Base-by-base conservation (phyloP, 1,140 invertebrate species). In the Cardiocondyla obscurior region DNA sequence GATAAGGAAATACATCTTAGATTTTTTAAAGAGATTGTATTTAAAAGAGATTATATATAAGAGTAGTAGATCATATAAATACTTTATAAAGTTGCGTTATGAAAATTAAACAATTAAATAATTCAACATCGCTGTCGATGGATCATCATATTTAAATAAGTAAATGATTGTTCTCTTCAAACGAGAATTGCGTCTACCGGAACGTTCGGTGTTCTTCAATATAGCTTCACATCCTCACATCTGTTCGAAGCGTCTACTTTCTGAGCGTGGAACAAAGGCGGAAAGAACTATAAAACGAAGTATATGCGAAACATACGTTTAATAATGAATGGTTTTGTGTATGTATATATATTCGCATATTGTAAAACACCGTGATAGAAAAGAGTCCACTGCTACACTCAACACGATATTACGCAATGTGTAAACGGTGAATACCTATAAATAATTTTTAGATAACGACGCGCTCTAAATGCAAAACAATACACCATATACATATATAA, bases 401-500 rank as follows among this genome's bases (percentile, higher is more conserved):
- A 86, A 90, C 58, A 73, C 79, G 72, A 90, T 84, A 89, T 85
- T 89, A 90, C 72, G 81, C 77, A 85, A 74, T 67, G 72, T 87
- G 79, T 86, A 88, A 88, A 84, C 74, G 60, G 83, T 87, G 69
- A 88, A 77, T 87, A 88, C 62, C 87, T 91, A 91, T 91, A 89
- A 90, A 90, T 91, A 87, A 87, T 82, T 85, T 85, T 87, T 89
- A 91, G 85, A 67, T 83, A 89, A 77, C 85, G 57, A 58, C 84
- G 83, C 86, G 82, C 86, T 85, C 83, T 89, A 86, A 51, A 91
- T 79, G 76, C 82, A 79, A 85, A 83, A 36, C 81, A 73, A 90
- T 87, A 89, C 88, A 89, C 77, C 85, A 83, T 91, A 90, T 91
- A 92, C 79, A 89, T 89, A 87, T 88, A 90, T 91, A 91, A 85